Conservation (phyloP, 2,888 invertebrate genomes). For the Nycteola revayana region DNA sequence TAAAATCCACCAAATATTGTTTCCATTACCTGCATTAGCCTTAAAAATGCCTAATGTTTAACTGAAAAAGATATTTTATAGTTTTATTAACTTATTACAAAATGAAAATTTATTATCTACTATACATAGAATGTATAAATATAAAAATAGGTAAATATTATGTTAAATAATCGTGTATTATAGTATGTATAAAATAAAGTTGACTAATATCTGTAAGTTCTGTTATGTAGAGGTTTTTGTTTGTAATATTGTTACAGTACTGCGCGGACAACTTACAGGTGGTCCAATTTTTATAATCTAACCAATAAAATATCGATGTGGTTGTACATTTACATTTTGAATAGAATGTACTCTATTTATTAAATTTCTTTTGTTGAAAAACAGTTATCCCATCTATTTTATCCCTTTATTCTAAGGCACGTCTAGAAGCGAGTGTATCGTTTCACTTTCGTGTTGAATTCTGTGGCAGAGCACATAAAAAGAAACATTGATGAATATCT, state of each 20-base stretch:
- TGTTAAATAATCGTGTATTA: slow-evolving; percentile 79
- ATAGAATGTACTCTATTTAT: slow-evolving; percentile 80
- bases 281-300: slow-evolving; percentile 82
- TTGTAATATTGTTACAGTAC: slow-evolving; percentile 81
- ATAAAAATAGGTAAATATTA: slow-evolving; percentile 72
- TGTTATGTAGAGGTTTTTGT: slow-evolving; percentile 82
- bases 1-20: slow-evolving; percentile 77
- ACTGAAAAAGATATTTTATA: slow-evolving; percentile 80
- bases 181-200: slow-evolving; percentile 81
- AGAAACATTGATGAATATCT: too few relatives aligned
- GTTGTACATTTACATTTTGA: slow-evolving; percentile 81
- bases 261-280: slow-evolving; percentile 72
- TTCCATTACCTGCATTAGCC: slow-evolving; percentile 78
- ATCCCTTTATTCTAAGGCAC: slow-evolving; percentile 12
- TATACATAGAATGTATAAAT: slow-evolving; percentile 80
- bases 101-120: slow-evolving; percentile 75
- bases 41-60: slow-evolving; percentile 79
- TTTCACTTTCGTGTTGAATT: too few relatives aligned
- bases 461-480: too few relatives aligned
- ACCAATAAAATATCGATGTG: slow-evolving; percentile 82
- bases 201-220: slow-evolving; percentile 81
- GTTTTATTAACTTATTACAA: slow-evolving; percentile 82
- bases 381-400: slow-evolving; percentile 56
- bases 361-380: slow-evolving; percentile 73
- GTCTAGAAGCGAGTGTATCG: too few relatives aligned